Percentiles rank a stretch among this genome's conserved stretches.
Evolutionary conservation across 2,113 vertebrate species (phyloP).

Genomic region (Fregetta grallaria): DNA sequence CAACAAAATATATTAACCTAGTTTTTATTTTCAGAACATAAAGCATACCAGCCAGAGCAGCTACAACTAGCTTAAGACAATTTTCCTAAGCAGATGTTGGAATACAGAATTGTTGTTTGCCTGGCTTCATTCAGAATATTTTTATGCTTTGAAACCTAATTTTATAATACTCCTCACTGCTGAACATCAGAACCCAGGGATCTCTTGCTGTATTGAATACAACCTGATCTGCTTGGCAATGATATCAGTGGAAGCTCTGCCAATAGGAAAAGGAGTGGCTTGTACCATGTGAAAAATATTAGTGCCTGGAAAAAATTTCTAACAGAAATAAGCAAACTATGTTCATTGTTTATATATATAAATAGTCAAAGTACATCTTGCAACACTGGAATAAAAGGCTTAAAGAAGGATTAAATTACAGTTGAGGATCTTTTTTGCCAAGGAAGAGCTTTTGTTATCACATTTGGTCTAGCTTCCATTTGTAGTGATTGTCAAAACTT

Average conservation of each 20-base stretch:
- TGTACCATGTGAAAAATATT: not conserved
- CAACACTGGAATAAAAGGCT: not conserved
- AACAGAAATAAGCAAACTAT: not conserved
- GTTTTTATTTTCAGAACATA: not conserved
- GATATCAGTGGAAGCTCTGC: not conserved
- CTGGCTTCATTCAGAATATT: not conserved
- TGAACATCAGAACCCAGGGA: not conserved
- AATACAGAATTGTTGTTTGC: not conserved
- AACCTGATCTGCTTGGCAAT: not conserved
- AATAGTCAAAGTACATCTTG: not conserved
- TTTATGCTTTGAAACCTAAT: not conserved
- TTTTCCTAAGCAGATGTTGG: not conserved
- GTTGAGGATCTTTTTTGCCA: not conserved
- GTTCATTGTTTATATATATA: not conserved
- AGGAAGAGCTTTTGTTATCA: not conserved
- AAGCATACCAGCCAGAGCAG: not conserved
- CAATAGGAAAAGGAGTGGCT: not conserved
- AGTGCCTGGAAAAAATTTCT: constrained; percentile 1
- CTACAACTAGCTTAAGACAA: not conserved
- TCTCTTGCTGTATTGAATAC: not conserved
- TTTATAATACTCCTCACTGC: not conserved
- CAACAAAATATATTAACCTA: not conserved
- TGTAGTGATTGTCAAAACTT: not conserved
- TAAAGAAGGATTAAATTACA: not conserved
- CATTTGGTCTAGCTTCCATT: not conserved